Percentiles rank a stretch among this genome's conserved stretches.
phyloP scores from a whole-genome alignment of 2,113 vertebrate genomes.

The Cygnus buccinator region DNA sequence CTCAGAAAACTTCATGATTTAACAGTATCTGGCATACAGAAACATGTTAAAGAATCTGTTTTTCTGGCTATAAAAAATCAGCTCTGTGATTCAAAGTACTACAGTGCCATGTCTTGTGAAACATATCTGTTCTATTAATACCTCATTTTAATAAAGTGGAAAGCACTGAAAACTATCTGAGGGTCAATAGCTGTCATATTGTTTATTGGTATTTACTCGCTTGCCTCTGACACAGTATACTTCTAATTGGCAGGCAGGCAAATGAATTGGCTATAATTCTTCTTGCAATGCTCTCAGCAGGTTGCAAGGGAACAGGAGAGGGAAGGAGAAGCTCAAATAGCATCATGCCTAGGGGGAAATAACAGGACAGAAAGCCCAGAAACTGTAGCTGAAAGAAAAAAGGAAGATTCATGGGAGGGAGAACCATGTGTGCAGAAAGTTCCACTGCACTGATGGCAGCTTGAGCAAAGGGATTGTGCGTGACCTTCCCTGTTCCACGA shows the following conservation, averaged over 20 bases:
- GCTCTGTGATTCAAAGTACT: neutral
- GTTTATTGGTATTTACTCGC: constrained; percentile 51
- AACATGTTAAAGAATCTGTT: neutral
- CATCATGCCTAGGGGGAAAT: neutral
- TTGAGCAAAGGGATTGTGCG: neutral
- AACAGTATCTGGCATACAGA: neutral
- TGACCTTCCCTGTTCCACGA: neutral
- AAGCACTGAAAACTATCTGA: constrained; percentile 16
- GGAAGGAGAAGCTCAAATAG: neutral
- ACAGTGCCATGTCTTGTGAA: neutral
- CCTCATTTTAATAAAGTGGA: constrained; percentile 26
- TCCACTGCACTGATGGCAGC: neutral
- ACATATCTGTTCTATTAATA: constrained; percentile 26
- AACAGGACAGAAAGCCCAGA: neutral
- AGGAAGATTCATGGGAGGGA: neutral
- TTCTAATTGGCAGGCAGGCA: constrained; percentile 57
- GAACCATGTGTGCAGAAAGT: neutral
- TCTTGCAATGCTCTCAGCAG: neutral
- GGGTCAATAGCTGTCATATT: constrained; percentile 41
- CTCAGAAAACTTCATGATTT: neutral
- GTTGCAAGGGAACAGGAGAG: neutral
- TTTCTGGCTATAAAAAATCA: neutral
- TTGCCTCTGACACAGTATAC: constrained; percentile 18
- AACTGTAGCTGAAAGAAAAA: neutral
- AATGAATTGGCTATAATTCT: constrained; percentile 37